Evolutionary conservation across 2,113 vertebrate genomes (phyloP), one percentile per base, ranked within the genome.

Genomic region (Falco punctatus): DNA sequence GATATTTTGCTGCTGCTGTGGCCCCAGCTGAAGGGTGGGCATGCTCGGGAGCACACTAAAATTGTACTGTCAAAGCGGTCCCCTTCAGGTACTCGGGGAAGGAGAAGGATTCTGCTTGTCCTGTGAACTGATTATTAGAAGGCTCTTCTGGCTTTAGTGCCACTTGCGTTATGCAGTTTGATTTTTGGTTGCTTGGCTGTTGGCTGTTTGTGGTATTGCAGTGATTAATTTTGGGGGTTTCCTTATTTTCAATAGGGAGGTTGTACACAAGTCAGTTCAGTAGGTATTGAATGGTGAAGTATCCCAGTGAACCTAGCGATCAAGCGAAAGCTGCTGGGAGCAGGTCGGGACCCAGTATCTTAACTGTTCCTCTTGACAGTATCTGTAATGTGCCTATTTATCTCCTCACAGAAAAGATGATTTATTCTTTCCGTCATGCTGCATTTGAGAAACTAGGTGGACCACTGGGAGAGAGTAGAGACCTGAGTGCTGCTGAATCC

Each of bases 51-150:
- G 38, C 21, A 14, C 1, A 1, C 24, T 18, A 11, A 80, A 91
- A 81, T 48, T 3, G 1, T 44, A 0, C n/a, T 40, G 28, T 22
- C 54, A 10, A 52, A 89, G 32, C 20, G 0, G 0, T 40, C 49
- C 18, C 27, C 80, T 57, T 33, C n/a, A 10, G 57, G 17, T 42
- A 33, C 33, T 35, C 6, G 7, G 14, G 66, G 21, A 40, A 74
- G 28, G 23, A 72, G 32, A 5, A 74, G 23, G 32, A 13, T 66
- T 91, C 82, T 81, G 9, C 48, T 38, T 8, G 0, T 82, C 32
- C 42, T 2, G 3, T 21, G 35, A 22, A 8, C 15, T 65, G 48
- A 16, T 44, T 65, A 38, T 78, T 42, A 51, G 58, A 57, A 81
- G 94, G 40, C 40, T 58, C 8, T 91, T 55, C 51, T 74, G 33